phyloP scores from a whole-genome alignment of 2,888 invertebrate species.

The Parnassius smintheus region DNA sequence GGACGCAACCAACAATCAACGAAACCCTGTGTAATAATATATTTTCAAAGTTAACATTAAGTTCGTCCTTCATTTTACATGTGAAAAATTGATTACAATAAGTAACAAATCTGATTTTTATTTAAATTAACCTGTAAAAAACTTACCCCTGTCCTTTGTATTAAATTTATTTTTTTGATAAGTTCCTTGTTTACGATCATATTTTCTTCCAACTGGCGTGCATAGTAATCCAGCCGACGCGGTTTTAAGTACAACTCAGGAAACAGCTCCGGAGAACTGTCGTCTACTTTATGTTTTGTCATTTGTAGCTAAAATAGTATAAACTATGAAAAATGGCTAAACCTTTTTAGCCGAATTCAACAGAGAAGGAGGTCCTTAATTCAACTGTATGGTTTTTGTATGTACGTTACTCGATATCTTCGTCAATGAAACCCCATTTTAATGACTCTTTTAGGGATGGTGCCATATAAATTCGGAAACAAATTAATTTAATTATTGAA shows the following conservation, averaged over 20 bases:
- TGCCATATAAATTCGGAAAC: no score
- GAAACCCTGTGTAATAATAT: slow-evolving; percentile 50
- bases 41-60: no score
- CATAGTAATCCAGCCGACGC: slow-evolving; percentile 72
- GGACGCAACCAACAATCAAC: slow-evolving; percentile 67
- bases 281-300: slow-evolving; percentile 68
- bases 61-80: no score
- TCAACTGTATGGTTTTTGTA: no score
- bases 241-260: slow-evolving; percentile 78
- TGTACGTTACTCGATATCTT: no score
- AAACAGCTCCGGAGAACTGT: slow-evolving; percentile 75
- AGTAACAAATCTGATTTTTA: no score
- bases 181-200: slow-evolving; percentile 81
- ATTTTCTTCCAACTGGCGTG: slow-evolving; percentile 62
- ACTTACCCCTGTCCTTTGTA: slow-evolving; percentile 80
- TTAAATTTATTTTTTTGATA: slow-evolving; percentile 79
- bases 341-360: no score
- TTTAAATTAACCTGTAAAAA: neutral
- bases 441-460: no score
- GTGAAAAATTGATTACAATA: no score
- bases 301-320: slow-evolving; percentile 53
- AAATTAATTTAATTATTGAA: no score
- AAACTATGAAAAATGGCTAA: neutral
- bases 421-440: no score
- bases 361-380: no score